Evolutionary conservation across 2,113 vertebrate genomes (phyloP).

Genomic region (Prunella fulvescens): DNA sequence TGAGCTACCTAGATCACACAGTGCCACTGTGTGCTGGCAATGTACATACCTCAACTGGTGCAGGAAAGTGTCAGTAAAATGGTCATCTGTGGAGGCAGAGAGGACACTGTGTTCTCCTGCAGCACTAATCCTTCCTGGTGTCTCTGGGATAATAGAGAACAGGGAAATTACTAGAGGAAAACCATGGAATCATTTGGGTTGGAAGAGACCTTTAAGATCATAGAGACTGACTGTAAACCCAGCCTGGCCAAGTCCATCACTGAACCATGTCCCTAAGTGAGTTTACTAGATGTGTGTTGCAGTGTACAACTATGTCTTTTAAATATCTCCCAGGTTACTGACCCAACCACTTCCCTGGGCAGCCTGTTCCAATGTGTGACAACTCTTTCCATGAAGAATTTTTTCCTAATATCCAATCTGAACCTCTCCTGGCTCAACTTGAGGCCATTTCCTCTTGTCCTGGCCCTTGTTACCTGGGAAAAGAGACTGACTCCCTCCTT

Average conservation of each 20-base stretch:
- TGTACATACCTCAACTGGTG: not conserved
- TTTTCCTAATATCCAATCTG: not conserved
- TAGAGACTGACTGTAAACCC: fast-evolving
- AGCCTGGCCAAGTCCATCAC: not conserved
- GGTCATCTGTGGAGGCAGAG: not conserved
- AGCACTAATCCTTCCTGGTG: not conserved
- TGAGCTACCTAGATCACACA: not conserved
- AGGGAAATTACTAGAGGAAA: not conserved
- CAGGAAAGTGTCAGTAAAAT: not conserved
- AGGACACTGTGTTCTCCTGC: not conserved
- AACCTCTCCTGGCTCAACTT: not conserved
- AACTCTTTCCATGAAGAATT: not conserved
- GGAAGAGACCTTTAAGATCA: not conserved
- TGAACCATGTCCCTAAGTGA: not conserved
- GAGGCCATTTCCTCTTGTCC: not conserved
- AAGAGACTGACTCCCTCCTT: not conserved
- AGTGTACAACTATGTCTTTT: not conserved
- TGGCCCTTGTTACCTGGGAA: not conserved
- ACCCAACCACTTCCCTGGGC: not conserved
- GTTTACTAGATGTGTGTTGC: not conserved
- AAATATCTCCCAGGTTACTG: not conserved
- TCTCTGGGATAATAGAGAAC: not conserved
- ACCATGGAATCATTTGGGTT: not conserved
- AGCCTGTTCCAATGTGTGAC: not conserved
- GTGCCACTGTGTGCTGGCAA: not conserved